Evolutionary conservation across 1,140 invertebrate species (phyloP).

Genomic region (Aphelenchoides avenae): DNA sequence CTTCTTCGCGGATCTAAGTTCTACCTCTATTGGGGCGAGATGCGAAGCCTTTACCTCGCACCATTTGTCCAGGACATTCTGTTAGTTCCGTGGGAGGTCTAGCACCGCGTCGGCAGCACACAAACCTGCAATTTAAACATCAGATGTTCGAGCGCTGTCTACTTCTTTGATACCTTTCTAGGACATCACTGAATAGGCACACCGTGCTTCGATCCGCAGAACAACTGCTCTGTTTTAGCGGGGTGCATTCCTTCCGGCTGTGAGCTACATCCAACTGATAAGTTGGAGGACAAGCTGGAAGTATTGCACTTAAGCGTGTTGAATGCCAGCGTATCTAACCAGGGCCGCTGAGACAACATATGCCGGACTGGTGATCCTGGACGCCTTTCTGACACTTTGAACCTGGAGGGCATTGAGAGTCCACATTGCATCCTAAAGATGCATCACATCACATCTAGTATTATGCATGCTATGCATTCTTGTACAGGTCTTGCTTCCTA

Average conservation of each 20-base stretch:
- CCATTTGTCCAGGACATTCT: constrained; percentile 26
- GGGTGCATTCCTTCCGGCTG: constrained; percentile 14
- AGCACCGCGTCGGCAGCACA: constrained; percentile 21
- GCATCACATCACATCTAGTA: too few species aligned
- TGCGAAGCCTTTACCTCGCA: too few species aligned
- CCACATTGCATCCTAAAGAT: constrained; percentile 20
- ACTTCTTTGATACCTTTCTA: too few species aligned
- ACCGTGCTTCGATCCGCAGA: constrained; percentile 17
- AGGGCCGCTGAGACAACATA: constrained; percentile 17
- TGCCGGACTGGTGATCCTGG: constrained; percentile 18
- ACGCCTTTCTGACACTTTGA: constrained; percentile 22
- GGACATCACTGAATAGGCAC: constrained; percentile 18
- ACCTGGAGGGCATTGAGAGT: constrained; percentile 23
- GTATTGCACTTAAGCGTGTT: too few species aligned
- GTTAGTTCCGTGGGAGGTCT: constrained; percentile 16
- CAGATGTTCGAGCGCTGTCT: too few species aligned
- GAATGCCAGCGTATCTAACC: too few species aligned
- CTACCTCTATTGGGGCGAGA: too few species aligned
- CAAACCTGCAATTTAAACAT: too few species aligned
- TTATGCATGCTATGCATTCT: too few species aligned
- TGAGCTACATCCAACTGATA: constrained; percentile 22
- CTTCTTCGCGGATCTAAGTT: constrained; percentile 22
- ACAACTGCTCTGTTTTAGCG: constrained; percentile 16
- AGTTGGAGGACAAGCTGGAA: constrained; percentile 19
- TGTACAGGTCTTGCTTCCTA: too few species aligned